A percentile compares a stretch with the other conserved stretches of the same genome.
Conservation (phyloP, 2,888 invertebrate species). For the Drosophila bunnanda region DNA sequence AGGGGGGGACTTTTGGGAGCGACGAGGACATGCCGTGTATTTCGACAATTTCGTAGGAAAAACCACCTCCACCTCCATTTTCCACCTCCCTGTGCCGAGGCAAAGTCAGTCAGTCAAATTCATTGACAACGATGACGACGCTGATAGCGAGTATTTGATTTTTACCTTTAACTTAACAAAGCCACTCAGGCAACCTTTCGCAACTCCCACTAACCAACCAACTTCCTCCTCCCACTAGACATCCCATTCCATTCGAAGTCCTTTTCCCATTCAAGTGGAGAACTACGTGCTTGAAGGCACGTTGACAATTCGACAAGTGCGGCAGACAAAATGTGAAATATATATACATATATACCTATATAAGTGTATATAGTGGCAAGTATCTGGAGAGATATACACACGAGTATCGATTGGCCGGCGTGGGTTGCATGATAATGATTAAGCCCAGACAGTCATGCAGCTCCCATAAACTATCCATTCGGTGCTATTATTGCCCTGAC, state of each 20-base stretch:
- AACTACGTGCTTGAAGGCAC: constrained; percentile 46
- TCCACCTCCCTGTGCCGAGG: background rate
- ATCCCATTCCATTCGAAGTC: background rate
- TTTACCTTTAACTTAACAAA: constrained; percentile 33
- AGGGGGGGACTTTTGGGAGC: background rate
- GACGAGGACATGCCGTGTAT: constrained; percentile 63
- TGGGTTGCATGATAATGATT: constrained; percentile 66
- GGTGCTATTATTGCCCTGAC: background rate
- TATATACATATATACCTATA: background rate
- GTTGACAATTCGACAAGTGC: constrained; percentile 79
- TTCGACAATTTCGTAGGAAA: constrained; percentile 66
- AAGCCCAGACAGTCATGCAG: constrained; percentile 71
- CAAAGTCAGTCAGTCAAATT: constrained; percentile 70
- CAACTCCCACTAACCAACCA: background rate
- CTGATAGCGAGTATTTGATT: constrained; percentile 71
- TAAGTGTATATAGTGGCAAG: background rate
- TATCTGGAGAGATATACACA: constrained; percentile 17
- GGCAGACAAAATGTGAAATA: constrained; percentile 39
- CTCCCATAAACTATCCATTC: constrained; percentile 57
- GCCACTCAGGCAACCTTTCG: constrained; percentile 9
- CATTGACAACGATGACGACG: constrained; percentile 78
- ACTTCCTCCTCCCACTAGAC: background rate
- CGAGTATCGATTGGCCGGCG: constrained; percentile 33
- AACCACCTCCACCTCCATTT: background rate
- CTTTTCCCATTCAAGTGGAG: constrained; percentile 6